Evolutionary conservation across 2,113 vertebrate species (phyloP).

Genomic region (Cochlearius cochlearius): DNA sequence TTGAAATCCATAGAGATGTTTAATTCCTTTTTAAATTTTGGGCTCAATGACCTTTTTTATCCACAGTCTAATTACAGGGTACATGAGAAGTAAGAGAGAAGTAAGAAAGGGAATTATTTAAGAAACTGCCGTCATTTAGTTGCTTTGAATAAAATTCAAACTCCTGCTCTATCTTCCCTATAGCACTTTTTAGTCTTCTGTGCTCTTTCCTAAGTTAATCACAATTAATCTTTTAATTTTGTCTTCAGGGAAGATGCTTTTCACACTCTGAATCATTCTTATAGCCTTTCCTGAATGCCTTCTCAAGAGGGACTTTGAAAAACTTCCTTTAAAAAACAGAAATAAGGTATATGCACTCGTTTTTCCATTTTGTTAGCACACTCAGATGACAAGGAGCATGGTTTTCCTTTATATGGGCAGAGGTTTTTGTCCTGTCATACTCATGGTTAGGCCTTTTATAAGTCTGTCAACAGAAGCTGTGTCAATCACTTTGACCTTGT

Average conservation of each 20-base stretch:
- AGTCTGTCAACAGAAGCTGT: neutral
- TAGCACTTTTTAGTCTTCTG: neutral
- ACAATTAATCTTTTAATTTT: neutral
- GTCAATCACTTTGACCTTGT: neutral
- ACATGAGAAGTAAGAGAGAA: neutral
- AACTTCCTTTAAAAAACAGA: neutral
- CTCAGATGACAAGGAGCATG: neutral
- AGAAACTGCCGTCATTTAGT: neutral
- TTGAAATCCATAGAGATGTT: slow-evolving; percentile 2
- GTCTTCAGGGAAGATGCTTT: neutral
- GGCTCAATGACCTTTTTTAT: neutral
- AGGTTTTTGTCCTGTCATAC: neutral
- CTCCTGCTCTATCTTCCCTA: neutral
- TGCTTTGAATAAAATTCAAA: slow-evolving; percentile 16
- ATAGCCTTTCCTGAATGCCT: neutral
- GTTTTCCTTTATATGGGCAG: neutral
- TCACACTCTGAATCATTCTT: neutral
- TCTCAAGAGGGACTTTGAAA: neutral
- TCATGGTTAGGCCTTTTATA: neutral
- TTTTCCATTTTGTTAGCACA: neutral
- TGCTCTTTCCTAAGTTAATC: neutral
- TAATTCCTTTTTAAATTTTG: slow-evolving; percentile 25
- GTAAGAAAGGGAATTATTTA: slow-evolving; percentile 36
- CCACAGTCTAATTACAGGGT: neutral
- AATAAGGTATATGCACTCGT: neutral